Evolutionary conservation across 2,888 invertebrate genomes (phyloP).

Genomic region (Lampropteryx suffumata): DNA sequence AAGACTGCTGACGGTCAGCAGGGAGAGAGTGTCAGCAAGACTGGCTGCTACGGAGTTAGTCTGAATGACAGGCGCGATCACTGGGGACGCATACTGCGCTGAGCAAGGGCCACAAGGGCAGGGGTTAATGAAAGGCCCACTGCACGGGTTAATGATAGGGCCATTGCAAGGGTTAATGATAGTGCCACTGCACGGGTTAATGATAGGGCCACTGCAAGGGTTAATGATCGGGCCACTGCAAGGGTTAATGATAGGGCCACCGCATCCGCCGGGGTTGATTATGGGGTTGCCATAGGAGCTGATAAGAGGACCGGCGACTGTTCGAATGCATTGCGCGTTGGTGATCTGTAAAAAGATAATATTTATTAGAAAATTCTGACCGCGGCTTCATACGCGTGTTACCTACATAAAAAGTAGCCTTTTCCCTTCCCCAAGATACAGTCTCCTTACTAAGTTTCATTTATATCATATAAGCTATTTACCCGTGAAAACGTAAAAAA

Average conservation of each 20-base stretch:
- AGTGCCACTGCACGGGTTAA: neutral
- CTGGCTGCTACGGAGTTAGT: constrained; percentile 52
- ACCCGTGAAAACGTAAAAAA: too few species aligned
- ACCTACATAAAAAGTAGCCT: too few species aligned
- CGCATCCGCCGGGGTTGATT: neutral
- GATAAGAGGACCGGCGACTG: constrained; percentile 5
- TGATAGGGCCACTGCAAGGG: neutral
- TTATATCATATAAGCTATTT: too few species aligned
- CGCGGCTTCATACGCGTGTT: too few species aligned
- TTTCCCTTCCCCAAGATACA: too few species aligned
- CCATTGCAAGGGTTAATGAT: neutral
- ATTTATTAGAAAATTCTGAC: neutral
- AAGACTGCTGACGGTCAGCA: constrained; percentile 65
- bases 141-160: constrained; percentile 1
- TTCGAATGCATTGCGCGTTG: constrained; percentile 40
- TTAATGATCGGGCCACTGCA: neutral
- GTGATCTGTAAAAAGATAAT: constrained; percentile 42
- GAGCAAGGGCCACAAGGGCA: neutral
- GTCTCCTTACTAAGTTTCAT: too few species aligned
- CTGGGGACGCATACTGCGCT: neutral
- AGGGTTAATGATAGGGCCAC: neutral
- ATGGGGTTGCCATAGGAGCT: constrained; percentile 9
- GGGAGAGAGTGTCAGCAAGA: constrained; percentile 64
- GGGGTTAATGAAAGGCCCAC: neutral
- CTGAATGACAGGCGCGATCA: constrained; percentile 9